A percentile compares a stretch with the other conserved stretches of the same genome.
phyloP scores from a whole-genome alignment of 2,888 invertebrate genomes.

The Loripinus fragilis region DNA sequence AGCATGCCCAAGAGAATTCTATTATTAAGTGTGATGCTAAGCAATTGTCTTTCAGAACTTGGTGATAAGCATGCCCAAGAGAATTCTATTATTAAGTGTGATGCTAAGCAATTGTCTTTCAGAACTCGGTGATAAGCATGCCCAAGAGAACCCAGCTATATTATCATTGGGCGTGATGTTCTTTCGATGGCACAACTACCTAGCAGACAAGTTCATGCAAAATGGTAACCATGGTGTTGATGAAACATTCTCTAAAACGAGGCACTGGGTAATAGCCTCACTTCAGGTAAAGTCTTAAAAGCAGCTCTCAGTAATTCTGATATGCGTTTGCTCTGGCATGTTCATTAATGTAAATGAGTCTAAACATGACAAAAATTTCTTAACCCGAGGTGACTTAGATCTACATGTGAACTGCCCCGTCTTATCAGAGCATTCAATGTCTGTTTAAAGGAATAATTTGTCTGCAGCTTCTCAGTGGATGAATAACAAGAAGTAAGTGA shows the following conservation, averaged over 20 bases:
- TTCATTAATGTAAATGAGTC: no score
- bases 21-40: no score
- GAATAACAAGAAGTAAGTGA: no score
- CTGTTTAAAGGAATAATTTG: no score
- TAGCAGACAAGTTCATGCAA: constrained; percentile 86
- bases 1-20: constrained; percentile 99
- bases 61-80: constrained; percentile 99
- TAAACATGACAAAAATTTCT: no score
- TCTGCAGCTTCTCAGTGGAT: no score
- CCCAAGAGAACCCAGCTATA: constrained; percentile 98
- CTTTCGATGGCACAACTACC: constrained; percentile 97
- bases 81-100: constrained; percentile 89
- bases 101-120: constrained; percentile 33
- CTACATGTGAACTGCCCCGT: no score
- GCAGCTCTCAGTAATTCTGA: no score
- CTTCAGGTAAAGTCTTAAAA: constrained; percentile 95
- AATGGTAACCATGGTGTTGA: constrained; percentile 92
- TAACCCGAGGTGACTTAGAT: no score
- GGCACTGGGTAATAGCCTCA: constrained; percentile 95
- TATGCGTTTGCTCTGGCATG: no score
- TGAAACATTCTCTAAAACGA: constrained; percentile 94
- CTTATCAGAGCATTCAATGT: no score
- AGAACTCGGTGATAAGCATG: constrained; percentile 98
- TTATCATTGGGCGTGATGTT: constrained; percentile 96
- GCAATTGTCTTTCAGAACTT: constrained; percentile 87